Evolutionary conservation across 2,888 invertebrate genomes (phyloP).

Genomic region (Mycalesis mineus): DNA sequence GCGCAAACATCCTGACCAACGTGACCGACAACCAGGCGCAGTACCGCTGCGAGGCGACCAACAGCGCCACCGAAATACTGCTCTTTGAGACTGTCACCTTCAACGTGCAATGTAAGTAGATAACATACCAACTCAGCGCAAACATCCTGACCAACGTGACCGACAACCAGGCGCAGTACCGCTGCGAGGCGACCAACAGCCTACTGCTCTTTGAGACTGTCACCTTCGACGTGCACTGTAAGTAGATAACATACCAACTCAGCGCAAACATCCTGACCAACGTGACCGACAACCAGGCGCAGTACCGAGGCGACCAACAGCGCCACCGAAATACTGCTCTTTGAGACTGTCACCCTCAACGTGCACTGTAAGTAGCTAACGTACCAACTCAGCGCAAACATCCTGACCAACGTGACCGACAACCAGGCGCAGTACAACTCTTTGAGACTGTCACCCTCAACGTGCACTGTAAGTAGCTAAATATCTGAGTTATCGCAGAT

Average conservation of each 20-base stretch:
- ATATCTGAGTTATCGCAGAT: too few species aligned
- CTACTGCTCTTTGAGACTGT: constrained; percentile 86
- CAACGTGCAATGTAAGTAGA: constrained; percentile 92
- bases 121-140: background rate
- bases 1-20: constrained; percentile 82
- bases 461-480: constrained; percentile 90
- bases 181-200: constrained; percentile 95
- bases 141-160: constrained; percentile 89
- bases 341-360: constrained; percentile 87
- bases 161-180: constrained; percentile 95
- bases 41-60: constrained; percentile 95
- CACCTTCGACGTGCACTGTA: constrained; percentile 90
- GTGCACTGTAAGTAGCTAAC: constrained; percentile 93
- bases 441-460: constrained; percentile 89
- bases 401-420: constrained; percentile 93
- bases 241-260: constrained; percentile 70
- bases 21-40: constrained; percentile 96
- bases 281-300: constrained; percentile 95
- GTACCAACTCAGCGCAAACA: too few species aligned
- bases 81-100: constrained; percentile 81
- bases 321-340: too few species aligned
- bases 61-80: constrained; percentile 92
- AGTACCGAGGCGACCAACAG: constrained; percentile 96
- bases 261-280: constrained; percentile 82
- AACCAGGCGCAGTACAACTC: constrained; percentile 95